These are phyloP conservation scores for Agrochola macilenta DNA, from an alignment of 2,888 invertebrate species.

Conservation along the genomic window DNA sequence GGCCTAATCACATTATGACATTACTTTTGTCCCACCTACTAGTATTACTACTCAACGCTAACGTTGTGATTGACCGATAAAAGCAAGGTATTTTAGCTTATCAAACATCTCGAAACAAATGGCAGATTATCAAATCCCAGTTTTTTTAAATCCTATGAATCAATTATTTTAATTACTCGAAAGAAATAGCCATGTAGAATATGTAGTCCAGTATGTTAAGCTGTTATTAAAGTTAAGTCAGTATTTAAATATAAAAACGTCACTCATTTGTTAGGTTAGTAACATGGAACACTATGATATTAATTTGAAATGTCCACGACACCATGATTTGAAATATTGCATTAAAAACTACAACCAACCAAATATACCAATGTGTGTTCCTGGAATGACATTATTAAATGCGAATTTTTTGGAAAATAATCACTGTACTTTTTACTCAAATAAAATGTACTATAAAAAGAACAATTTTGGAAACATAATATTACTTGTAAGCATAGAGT, in stretches of 20 bases:
- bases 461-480: conserved; percentile 46
- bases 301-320: conserved; percentile 49
- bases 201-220: background rate
- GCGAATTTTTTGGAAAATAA: conserved; percentile 60
- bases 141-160: background rate
- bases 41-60: too few relatives aligned
- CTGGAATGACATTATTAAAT: conserved; percentile 69
- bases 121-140: background rate
- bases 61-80: background rate
- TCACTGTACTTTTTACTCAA: conserved; percentile 53
- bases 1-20: too few relatives aligned
- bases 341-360: conserved; percentile 61
- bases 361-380: conserved; percentile 55
- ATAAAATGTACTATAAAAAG: conserved; percentile 50
- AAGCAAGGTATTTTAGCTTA: background rate
- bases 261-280: conserved; percentile 61
- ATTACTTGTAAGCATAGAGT: conserved; percentile 58
- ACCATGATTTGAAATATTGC: conserved; percentile 57
- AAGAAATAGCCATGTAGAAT: too few relatives aligned
- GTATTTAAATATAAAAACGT: conserved; percentile 38
- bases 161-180: background rate
- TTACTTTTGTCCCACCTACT: too few relatives aligned
- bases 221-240: conserved; percentile 24
- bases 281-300: conserved; percentile 53
- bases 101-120: background rate